A percentile compares a stretch with the other conserved stretches of the same genome.
phyloP scores from a whole-genome alignment of 2,113 vertebrate genomes.

The Lophura nycthemera region DNA sequence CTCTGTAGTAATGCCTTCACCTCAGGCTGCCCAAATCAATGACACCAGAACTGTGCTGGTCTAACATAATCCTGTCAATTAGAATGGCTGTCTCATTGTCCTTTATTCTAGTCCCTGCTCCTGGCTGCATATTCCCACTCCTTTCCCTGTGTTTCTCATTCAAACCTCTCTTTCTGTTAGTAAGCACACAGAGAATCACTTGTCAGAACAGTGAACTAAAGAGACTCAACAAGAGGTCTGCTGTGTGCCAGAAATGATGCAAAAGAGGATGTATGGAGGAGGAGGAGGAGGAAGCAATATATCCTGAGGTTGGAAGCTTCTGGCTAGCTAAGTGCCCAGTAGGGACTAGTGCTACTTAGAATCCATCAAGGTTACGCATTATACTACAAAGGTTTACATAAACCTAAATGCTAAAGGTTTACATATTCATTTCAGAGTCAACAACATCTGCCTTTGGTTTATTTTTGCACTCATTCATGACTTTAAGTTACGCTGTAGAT shows the following conservation, averaged over 20 bases:
- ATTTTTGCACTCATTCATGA: background rate
- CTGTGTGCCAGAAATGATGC: background rate
- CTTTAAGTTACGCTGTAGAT: background rate
- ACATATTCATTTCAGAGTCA: background rate
- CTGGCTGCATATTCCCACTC: background rate
- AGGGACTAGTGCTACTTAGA: background rate
- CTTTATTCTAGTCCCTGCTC: background rate
- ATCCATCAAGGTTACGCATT: background rate
- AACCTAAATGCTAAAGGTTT: background rate
- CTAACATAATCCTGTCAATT: background rate
- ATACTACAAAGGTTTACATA: background rate
- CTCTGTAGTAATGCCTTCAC: background rate
- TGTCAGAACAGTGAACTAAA: background rate
- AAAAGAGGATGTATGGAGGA: background rate
- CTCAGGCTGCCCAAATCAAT: background rate
- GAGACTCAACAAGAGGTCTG: background rate
- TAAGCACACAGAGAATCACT: background rate
- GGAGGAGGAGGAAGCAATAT: background rate
- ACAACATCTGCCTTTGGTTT: background rate
- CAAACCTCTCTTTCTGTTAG: background rate
- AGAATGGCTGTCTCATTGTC: background rate
- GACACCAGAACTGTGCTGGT: background rate
- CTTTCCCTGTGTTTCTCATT: background rate
- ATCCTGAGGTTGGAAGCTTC: background rate
- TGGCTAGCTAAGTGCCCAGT: background rate